These are phyloP conservation scores for Pantherophis vulpinus DNA, from an alignment of 2,797 vertebrate species.

Conservation along the genomic window DNA sequence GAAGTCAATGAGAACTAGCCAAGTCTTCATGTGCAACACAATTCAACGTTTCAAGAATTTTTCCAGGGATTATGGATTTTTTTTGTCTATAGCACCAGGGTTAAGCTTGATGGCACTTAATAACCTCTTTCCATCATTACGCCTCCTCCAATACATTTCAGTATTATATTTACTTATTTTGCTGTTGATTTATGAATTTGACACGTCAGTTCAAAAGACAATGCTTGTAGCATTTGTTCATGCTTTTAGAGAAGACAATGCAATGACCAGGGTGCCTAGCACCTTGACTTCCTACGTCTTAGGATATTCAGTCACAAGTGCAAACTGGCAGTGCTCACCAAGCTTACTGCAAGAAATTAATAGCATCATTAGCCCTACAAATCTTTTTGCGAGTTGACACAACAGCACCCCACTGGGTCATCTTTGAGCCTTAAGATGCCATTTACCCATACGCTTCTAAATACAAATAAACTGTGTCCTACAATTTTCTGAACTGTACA, in stretches of 20 bases:
- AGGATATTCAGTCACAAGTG: neutral
- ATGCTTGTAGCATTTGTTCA: neutral
- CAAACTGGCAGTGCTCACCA: neutral
- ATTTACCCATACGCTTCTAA: neutral
- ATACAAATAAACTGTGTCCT: constrained; percentile 11
- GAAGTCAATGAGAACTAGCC: neutral
- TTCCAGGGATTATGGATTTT: constrained; percentile 28
- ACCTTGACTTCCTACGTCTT: neutral
- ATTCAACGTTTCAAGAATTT: constrained; percentile 23
- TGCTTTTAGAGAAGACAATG: neutral
- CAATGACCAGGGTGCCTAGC: too few relatives aligned
- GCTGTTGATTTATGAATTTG: constrained; percentile 30
- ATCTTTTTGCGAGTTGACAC: neutral
- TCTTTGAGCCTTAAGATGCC: neutral
- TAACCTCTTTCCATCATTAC: constrained; percentile 48
- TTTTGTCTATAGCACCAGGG: constrained; percentile 71
- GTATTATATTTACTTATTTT: neutral
- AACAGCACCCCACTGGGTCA: too few relatives aligned
- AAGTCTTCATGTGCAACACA: neutral
- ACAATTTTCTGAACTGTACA: constrained; percentile 48
- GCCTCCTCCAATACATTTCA: neutral
- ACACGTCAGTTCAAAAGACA: neutral
- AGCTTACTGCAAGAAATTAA: neutral
- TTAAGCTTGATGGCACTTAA: constrained; percentile 21
- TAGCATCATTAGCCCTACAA: neutral